Evolutionary conservation across 1,140 invertebrate species (phyloP).

Genomic region (Drosophila kanapiae): DNA sequence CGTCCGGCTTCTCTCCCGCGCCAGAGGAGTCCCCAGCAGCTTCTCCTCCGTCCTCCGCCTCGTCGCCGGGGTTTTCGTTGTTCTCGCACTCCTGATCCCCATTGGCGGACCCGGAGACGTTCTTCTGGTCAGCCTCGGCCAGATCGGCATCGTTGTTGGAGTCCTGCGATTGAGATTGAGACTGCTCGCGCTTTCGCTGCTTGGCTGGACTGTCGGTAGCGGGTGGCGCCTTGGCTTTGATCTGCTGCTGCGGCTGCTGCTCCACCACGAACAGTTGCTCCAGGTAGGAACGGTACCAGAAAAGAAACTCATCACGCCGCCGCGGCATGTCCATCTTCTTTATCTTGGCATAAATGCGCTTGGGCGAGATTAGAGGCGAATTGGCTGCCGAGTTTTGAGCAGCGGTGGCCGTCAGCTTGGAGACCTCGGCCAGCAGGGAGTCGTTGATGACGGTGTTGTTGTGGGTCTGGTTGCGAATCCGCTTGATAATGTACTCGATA

Average conservation of each 20-base stretch:
- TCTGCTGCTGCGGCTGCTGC: slow-evolving; percentile 35
- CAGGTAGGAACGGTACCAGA: slow-evolving; percentile 76
- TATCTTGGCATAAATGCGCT: slow-evolving; percentile 81
- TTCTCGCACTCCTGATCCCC: slow-evolving; percentile 68
- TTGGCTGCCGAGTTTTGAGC: slow-evolving; percentile 72
- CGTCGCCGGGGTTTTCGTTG: slow-evolving; percentile 76
- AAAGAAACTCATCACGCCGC: slow-evolving; percentile 74
- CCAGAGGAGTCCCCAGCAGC: slow-evolving; percentile 23
- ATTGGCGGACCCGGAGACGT: slow-evolving; percentile 44
- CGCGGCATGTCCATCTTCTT: slow-evolving; percentile 77
- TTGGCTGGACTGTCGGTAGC: slow-evolving; percentile 13
- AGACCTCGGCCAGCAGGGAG: slow-evolving; percentile 74
- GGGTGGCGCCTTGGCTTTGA: slow-evolving; percentile 17
- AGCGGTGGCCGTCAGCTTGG: slow-evolving; percentile 77
- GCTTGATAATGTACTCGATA: slow-evolving; percentile 78
- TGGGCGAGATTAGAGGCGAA: slow-evolving; percentile 72
- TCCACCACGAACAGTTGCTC: slow-evolving; percentile 72
- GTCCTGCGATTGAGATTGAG: slow-evolving; percentile 65
- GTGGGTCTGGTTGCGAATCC: slow-evolving; percentile 80
- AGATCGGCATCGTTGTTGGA: slow-evolving; percentile 85
- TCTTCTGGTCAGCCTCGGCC: slow-evolving; percentile 87
- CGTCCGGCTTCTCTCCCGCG: slow-evolving; percentile 22
- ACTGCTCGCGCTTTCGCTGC: slow-evolving; percentile 61
- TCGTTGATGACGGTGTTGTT: slow-evolving; percentile 79
- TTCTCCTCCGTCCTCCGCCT: slow-evolving; percentile 32